Evolutionary conservation across 2,113 vertebrate genomes (phyloP).

Genomic region (Xiphias gladius): DNA sequence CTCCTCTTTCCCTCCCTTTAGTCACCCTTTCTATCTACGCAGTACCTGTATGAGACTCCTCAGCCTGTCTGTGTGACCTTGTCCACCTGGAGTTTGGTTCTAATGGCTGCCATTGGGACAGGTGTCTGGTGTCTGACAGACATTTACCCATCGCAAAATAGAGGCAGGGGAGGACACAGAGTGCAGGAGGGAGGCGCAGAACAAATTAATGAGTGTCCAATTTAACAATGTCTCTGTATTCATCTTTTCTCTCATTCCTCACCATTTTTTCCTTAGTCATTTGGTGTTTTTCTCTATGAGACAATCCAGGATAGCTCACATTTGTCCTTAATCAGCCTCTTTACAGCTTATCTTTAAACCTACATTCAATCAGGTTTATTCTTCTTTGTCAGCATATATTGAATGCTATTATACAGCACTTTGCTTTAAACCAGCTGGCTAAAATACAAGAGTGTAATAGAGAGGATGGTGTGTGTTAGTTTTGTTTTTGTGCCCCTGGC

Average conservation of each 20-base stretch:
- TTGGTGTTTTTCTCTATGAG: background rate
- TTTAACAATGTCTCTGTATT: slow-evolving; percentile 6
- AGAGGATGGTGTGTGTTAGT: slow-evolving; percentile 14
- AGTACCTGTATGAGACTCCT: slow-evolving; percentile 6
- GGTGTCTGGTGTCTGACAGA: slow-evolving; percentile 22
- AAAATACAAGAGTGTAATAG: slow-evolving; percentile 17
- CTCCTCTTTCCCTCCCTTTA: background rate
- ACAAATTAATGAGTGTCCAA: slow-evolving; percentile 17
- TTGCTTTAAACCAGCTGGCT: slow-evolving; percentile 26
- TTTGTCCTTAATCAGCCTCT: slow-evolving; percentile 40
- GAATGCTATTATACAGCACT: slow-evolving; percentile 39
- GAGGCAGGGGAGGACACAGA: background rate
- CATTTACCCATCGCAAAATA: background rate
- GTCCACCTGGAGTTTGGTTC: slow-evolving; percentile 36
- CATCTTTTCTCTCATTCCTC: background rate
- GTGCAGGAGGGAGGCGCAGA: background rate
- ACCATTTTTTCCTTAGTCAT: background rate
- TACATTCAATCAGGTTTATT: slow-evolving; percentile 33
- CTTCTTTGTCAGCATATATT: slow-evolving; percentile 44
- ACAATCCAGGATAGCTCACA: slow-evolving; percentile 27
- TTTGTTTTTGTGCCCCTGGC: slow-evolving; percentile 28
- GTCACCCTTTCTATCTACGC: background rate
- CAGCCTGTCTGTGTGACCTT: slow-evolving; percentile 9
- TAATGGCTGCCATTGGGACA: slow-evolving; percentile 18
- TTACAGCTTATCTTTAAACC: slow-evolving; percentile 45